phyloP scores from a whole-genome alignment of 2,888 invertebrate species.

The Colostygia pectinataria region DNA sequence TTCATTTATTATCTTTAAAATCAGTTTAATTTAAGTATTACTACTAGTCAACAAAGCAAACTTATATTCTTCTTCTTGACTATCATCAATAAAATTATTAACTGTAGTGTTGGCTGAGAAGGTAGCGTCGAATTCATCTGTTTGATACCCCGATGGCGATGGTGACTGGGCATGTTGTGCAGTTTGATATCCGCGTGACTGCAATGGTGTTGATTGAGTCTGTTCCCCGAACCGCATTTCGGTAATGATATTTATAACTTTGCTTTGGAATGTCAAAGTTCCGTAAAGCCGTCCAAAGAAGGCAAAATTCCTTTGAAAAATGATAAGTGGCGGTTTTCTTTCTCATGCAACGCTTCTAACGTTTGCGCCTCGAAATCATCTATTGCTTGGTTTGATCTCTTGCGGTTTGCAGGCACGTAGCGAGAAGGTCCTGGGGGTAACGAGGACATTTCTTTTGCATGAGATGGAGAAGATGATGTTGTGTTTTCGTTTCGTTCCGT shows the following conservation, averaged over 20 bases:
- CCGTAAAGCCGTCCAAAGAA: conserved; percentile 36
- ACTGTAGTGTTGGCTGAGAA: neutral
- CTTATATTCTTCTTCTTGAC: neutral
- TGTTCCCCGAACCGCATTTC: conserved; percentile 18
- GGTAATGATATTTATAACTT: conserved; percentile 24
- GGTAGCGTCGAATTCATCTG: neutral
- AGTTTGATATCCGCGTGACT: conserved; percentile 34
- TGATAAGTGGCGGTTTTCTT: conserved; percentile 39
- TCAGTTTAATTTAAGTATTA: neutral
- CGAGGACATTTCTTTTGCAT: conserved; percentile 32
- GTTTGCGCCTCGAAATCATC: conserved; percentile 33
- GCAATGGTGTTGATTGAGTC: conserved; percentile 28
- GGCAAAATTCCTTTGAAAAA: conserved; percentile 42
- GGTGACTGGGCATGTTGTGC: neutral
- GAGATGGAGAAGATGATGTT: no score
- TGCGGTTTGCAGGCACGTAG: conserved; percentile 9
- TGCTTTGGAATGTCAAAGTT: conserved; percentile 34
- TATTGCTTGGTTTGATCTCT: neutral
- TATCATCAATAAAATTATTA: neutral
- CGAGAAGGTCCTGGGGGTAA: conserved; percentile 26
- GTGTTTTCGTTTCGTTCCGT: no score
- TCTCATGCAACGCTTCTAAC: conserved; percentile 34
- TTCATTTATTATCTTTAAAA: neutral
- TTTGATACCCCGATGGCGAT: neutral
- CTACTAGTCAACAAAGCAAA: neutral